Base-by-base conservation (phyloP, 2,113 vertebrate genomes). In the Dendrocopos noguchii region DNA sequence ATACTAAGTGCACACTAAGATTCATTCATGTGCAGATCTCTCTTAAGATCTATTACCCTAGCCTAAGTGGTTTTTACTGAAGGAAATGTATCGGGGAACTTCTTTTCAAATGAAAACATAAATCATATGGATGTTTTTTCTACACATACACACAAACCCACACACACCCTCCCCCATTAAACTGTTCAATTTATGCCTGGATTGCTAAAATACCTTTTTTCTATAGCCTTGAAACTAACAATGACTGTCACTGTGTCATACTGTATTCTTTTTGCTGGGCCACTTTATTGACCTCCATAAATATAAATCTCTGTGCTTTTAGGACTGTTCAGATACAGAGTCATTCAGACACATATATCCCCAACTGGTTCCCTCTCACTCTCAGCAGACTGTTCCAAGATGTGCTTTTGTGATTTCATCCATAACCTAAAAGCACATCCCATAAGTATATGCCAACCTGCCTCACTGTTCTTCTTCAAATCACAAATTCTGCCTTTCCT, bases 401-500 rank as follows among this genome's bases (percentile, higher is more conserved):
- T 28, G 10, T 10, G 10, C 12, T 87, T 91, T 25, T 1, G 1
- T 91, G 34, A 63, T 94, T 94, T 81, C 71, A 84, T 87, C 84
- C 74, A 25, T 80, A 79, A 85, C 55, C 67, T 83, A 55, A 39
- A 73, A 31, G 22, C 70, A 29, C 6, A 3, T 76, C 76, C 76
- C 34, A 8, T 53, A 87, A 95, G 28, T 70, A 87, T 68, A 68
- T 95, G 87, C 39, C 81, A 95, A 31, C 44, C 53, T 76, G 24
- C 59, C 46, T 82, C 8, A 1, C n/a, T 76, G 33, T 59, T 87
- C 87, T 59, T 68, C 87, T 87, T 87, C 78, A 87, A 24, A 76
- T 81, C 84, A 57, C 65, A 88, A 22, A 56, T 84, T 79, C 87
- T 87, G 50, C 71, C 53, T 93, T 94, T 88, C 42, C 42, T 94